Evolutionary conservation across 2,113 vertebrate species (phyloP).

Genomic region (Fregata magnificens): DNA sequence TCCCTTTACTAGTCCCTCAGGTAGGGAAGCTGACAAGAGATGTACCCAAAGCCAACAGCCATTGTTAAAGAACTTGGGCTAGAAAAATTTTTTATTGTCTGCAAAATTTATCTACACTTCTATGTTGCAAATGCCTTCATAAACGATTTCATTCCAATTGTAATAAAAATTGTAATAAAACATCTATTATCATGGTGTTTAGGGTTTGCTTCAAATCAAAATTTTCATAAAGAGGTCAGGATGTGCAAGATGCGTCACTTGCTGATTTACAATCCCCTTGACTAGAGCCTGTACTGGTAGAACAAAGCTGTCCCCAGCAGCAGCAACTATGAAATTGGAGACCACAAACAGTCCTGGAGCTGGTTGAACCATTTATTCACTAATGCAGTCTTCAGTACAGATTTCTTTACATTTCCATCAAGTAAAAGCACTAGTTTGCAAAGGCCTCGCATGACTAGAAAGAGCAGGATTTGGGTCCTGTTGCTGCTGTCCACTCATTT

Average conservation of each 20-base stretch:
- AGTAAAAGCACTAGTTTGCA: neutral
- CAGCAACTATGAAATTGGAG: neutral
- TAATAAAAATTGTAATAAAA: slow-evolving; percentile 4
- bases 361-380: neutral
- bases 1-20: neutral
- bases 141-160: neutral
- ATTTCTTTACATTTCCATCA: neutral
- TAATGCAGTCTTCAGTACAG: neutral
- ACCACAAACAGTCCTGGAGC: neutral
- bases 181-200: neutral
- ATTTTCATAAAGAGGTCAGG: neutral
- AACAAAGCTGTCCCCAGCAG: neutral
- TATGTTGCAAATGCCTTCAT: neutral
- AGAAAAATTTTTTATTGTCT: neutral
- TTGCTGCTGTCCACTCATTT: neutral
- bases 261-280: neutral
- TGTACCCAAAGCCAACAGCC: neutral
- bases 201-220: neutral
- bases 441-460: neutral
- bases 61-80: neutral
- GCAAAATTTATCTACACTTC: neutral
- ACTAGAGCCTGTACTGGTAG: neutral
- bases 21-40: neutral
- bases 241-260: neutral
- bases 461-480: neutral